Evolutionary conservation across 2,888 invertebrate genomes (phyloP), one percentile per base, ranked within the genome.

Genomic region (Phaonia tiefii): DNA sequence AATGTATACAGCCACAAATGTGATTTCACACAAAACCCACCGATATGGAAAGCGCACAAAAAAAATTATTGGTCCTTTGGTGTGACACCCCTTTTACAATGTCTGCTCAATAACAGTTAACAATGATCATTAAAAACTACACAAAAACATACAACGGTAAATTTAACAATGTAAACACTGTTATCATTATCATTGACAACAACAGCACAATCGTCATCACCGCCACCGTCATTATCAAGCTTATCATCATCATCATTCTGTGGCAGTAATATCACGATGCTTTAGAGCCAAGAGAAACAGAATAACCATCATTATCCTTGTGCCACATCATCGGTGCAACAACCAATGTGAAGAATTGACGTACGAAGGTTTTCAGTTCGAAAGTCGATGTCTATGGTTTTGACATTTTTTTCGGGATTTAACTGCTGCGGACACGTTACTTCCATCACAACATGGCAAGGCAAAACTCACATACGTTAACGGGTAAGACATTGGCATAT

Each of bases 141-240:
- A 39, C 20, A 11, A 63, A 22, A 15, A 22, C 39, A 63, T 13
- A 22, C 39, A 42, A 13, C 0, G 0, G n/a, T 22, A 22, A 39
- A 13, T 8, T 13, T 22, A 63, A 49, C 31, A 31, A 4, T 15
- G 20, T 2, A 20, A 63, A 63, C 63, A 22, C 22, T 39, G 63
- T 17, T 11, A 8, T 51, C 20, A 22, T 31, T 31, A 31, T 8
- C 31, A 31, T 3, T 20, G 17, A 10, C 60, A 60, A 17, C 39
- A 63, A 63, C 63, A 63, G 63, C 63, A 42, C 20, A 17, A 60
- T 37, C 15, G 58, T 37, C 37, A 37, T 60, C 60, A 60, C 22
- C 20, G 42, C 42, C 37, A 39, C 4, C 37, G n/a, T 15, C 37
- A 17, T 58, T 15, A 31, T 31, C 58, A 15, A 31, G n/a, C n/a